A percentile compares a stretch with the other conserved stretches of the same genome.
Conservation (phyloP, 2,797 vertebrate genomes). For the Anas bahamensis region DNA sequence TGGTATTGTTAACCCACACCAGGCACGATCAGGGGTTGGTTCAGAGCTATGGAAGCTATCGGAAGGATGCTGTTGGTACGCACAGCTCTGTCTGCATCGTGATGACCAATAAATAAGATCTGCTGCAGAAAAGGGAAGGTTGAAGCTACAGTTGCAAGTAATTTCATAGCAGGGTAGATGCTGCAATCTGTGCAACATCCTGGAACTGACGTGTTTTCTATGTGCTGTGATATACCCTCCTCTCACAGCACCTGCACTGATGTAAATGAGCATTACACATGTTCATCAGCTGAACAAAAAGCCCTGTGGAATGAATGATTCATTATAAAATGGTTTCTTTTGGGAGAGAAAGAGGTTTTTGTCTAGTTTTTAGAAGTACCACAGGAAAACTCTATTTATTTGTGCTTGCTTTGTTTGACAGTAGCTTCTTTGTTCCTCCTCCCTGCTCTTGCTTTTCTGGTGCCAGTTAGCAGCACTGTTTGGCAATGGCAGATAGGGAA, state of each 20-base stretch:
- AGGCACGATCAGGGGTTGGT: background rate
- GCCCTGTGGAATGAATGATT: conserved; percentile 48
- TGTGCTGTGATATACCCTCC: background rate
- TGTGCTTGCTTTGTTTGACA: conserved; percentile 66
- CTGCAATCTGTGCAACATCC: background rate
- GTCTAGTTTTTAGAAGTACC: conserved; percentile 57
- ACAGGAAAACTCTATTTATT: conserved; percentile 68
- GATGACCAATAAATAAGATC: conserved; percentile 41
- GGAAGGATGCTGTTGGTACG: background rate
- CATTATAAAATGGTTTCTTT: conserved; percentile 58
- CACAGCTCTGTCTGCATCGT: conserved; percentile 9
- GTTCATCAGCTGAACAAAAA: conserved; percentile 45
- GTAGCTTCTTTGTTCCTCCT: conserved; percentile 67
- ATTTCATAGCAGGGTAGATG: background rate
- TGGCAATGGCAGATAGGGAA: conserved; percentile 15
- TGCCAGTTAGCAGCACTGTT: conserved; percentile 59
- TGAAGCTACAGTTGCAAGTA: background rate
- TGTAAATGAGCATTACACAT: conserved; percentile 9
- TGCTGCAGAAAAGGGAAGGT: background rate
- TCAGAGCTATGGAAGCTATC: background rate
- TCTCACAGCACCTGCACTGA: background rate
- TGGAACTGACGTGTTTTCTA: conserved; percentile 17
- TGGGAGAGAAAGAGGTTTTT: conserved; percentile 63
- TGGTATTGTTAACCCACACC: background rate
- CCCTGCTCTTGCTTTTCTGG: conserved; percentile 31